A percentile compares a stretch with the other conserved stretches of the same genome.
Conservation (phyloP, 92 coral and sea anemone genomes). For the Muricea muricata region DNA sequence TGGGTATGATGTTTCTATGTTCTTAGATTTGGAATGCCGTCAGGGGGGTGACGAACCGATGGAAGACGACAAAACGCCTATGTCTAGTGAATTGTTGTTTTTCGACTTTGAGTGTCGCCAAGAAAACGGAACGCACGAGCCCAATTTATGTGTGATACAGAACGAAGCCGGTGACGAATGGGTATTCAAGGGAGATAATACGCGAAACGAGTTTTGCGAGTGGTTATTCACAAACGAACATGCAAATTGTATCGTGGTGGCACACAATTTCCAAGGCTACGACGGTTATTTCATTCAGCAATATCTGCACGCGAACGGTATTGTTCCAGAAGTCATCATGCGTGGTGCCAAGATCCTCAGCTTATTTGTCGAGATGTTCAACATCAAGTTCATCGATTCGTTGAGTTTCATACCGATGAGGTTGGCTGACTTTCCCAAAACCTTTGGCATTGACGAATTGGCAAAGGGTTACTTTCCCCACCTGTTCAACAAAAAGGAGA, state of each 20-base stretch:
- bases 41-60: too few species aligned
- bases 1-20: too few species aligned
- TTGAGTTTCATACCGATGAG: constrained; percentile 1
- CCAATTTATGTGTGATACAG: too few species aligned
- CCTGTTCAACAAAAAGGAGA: constrained; percentile 1
- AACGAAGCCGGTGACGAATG: too few species aligned
- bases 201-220: background rate
- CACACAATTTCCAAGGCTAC: background rate
- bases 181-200: too few species aligned
- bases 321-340: background rate
- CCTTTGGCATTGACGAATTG: constrained; percentile 32
- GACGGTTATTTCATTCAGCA: background rate
- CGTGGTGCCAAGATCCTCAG: background rate
- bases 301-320: background rate
- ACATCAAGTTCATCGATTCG: too few species aligned
- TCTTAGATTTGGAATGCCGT: too few species aligned
- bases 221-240: background rate
- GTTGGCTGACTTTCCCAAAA: background rate
- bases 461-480: constrained; percentile 27
- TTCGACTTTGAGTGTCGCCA: too few species aligned
- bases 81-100: background rate
- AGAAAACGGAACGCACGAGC: background rate
- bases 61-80: too few species aligned
- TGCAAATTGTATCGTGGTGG: background rate
- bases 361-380: too few species aligned